These are phyloP conservation scores for Cyprinodon brontotheroides DNA, from an alignment of 2,113 vertebrate species.

Conservation along the genomic window DNA sequence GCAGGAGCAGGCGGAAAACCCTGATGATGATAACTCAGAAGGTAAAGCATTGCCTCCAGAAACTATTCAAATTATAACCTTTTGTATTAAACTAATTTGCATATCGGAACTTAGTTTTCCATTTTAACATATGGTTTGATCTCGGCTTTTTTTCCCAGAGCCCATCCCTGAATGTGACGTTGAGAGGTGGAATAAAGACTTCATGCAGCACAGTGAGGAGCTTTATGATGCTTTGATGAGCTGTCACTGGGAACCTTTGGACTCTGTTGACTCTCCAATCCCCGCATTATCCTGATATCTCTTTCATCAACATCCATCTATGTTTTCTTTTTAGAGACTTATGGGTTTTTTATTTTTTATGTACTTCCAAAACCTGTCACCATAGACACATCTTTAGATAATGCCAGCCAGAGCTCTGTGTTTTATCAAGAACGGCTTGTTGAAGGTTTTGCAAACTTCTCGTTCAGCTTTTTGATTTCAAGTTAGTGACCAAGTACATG, in stretches of 20 bases:
- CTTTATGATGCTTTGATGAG: conserved; percentile 89
- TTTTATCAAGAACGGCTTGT: neutral
- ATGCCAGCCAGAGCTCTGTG: conserved; percentile 6
- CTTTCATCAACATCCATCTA: neutral
- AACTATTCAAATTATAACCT: neutral
- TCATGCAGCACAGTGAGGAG: conserved; percentile 91
- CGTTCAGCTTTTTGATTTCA: conserved; percentile 47
- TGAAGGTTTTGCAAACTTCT: conserved; percentile 5
- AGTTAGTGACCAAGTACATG: conserved; percentile 5
- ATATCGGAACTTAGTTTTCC: neutral
- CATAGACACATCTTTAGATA: conserved; percentile 1
- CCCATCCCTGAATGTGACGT: conserved; percentile 80
- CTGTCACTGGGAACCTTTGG: conserved; percentile 90
- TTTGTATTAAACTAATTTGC: neutral
- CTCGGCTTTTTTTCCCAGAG: conserved; percentile 51
- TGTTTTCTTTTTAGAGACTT: conserved; percentile 3
- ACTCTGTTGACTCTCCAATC: conserved; percentile 83
- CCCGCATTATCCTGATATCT: conserved; percentile 73
- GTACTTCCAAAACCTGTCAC: neutral
- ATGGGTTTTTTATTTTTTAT: conserved; percentile 10
- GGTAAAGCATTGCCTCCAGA: conserved; percentile 55
- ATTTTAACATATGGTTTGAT: neutral
- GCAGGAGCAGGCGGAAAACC: conserved; percentile 64
- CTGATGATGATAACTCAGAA: conserved; percentile 74
- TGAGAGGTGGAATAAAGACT: conserved; percentile 88